phyloP scores from a whole-genome alignment of 2,113 vertebrate genomes.

The Motacilla alba region DNA sequence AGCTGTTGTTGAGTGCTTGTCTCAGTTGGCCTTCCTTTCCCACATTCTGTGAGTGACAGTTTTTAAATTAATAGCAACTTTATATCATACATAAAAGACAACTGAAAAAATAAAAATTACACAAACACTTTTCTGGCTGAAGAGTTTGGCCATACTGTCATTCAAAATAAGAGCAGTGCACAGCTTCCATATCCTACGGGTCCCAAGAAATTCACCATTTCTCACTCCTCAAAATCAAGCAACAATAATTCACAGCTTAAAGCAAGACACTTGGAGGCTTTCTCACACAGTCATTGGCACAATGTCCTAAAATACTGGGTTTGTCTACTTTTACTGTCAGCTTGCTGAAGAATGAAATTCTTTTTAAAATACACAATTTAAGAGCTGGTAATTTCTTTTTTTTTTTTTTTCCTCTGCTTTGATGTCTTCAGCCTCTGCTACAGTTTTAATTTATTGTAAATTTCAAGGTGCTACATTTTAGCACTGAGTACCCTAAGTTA shows the following conservation, averaged over 20 bases:
- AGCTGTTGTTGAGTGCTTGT: not conserved
- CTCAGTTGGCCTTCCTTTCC: constrained; percentile 47
- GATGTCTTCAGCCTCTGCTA: constrained; percentile 13
- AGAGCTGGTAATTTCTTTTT: not conserved
- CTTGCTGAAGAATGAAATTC: constrained; percentile 30
- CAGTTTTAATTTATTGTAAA: constrained; percentile 45
- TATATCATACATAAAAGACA: constrained; percentile 37
- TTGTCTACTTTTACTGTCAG: constrained; percentile 56
- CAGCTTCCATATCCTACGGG: not conserved
- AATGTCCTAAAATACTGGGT: constrained; percentile 30
- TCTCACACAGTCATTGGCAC: constrained; percentile 16
- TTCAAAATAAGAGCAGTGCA: constrained; percentile 3
- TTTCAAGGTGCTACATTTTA: constrained; percentile 45
- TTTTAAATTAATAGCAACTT: constrained; percentile 71
- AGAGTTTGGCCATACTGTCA: constrained; percentile 20
- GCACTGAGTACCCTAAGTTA: not conserved
- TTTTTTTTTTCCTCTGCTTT: constrained; percentile 46
- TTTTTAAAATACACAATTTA: constrained; percentile 26
- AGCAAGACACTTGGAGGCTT: not conserved
- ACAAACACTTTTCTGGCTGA: not conserved
- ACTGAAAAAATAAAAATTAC: constrained; percentile 7
- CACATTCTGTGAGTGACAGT: constrained; percentile 53
- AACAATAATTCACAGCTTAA: constrained; percentile 48
- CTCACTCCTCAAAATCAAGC: not conserved
- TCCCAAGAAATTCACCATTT: constrained; percentile 23